Conservation (phyloP, 2,888 invertebrate genomes). For the Galerucella nymphaeae region DNA sequence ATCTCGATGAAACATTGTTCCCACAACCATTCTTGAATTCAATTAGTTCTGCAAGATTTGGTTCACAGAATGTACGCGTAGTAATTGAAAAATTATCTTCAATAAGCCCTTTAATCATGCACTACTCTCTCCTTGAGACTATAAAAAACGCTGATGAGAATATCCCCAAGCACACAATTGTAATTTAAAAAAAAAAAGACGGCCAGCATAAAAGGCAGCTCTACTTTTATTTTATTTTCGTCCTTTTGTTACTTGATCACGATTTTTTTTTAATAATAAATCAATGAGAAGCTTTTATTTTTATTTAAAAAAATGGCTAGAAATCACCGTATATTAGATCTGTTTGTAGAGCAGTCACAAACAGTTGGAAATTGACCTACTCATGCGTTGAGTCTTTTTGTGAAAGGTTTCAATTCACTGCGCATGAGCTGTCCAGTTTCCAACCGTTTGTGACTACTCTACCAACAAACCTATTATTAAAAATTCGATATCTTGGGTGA, state of each 20-base stretch:
- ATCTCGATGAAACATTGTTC: neutral
- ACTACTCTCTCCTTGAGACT: neutral
- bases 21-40: constrained; percentile 1
- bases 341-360: too few species aligned
- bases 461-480: neutral
- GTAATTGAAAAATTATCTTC: constrained; percentile 22
- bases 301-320: neutral
- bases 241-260: neutral
- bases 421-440: too few species aligned
- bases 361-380: too few species aligned
- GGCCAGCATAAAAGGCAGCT: neutral
- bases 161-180: constrained; percentile 10
- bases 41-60: constrained; percentile 16
- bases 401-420: too few species aligned
- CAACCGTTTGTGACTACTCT: too few species aligned
- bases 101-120: constrained; percentile 11
- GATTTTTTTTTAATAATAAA: too few species aligned
- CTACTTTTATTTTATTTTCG: neutral
- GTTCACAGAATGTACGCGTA: neutral
- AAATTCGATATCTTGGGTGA: neutral
- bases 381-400: too few species aligned
- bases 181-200: neutral
- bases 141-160: constrained; percentile 16
- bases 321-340: too few species aligned
- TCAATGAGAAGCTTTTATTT: neutral